Base-by-base conservation (phyloP, 2,797 vertebrate species). In the Anguilla pacifica region DNA sequence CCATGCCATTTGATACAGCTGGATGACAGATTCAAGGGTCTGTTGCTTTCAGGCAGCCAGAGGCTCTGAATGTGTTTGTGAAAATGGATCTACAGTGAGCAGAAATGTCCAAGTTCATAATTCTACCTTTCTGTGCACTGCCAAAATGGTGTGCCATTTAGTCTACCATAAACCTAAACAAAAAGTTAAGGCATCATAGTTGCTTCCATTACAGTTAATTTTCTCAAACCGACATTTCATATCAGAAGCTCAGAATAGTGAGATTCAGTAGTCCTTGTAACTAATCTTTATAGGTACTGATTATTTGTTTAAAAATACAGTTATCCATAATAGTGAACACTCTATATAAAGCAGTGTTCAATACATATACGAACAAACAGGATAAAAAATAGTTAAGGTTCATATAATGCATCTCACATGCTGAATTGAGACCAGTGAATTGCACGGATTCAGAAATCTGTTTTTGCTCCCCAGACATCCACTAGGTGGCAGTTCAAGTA, bases 401-500 rank as follows among this genome's bases (percentile, higher is more conserved):
- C 64, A 25, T 67, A 28, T 9, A 64, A 15, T 72, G n/a, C 6
- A 39, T 17, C 67, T 55, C 39, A 46, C 17, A 3, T 4, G 46
- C 15, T 6, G 25, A 83, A n/a, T 13, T 53, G 19, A 61, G 31
- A 81, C n/a, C 31, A 82, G 25, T 64, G 39, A 61, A 31, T 4
- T 25, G 57, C 22, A 57, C 86, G 9, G 86, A 87, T 81, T 87
- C 15, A 28, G 51, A 72, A 17, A 6, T 51, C 39, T 19, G 74
- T 35, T 49, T 22, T 31, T 70, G 39, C 31, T 87, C 64, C 51
- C 51, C 82, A 84, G 28, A 79, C 55, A n/a, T 81, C 85, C 85
- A 88, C 79, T 83, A 86, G 88, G 67, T 88, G 88, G 88, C 88
- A 83, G 74, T 83, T 28, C 22, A 31, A 82, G 31, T 7, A n/a